Base-by-base conservation (phyloP, 2,888 invertebrate genomes). In the Alloplasta piceator region DNA sequence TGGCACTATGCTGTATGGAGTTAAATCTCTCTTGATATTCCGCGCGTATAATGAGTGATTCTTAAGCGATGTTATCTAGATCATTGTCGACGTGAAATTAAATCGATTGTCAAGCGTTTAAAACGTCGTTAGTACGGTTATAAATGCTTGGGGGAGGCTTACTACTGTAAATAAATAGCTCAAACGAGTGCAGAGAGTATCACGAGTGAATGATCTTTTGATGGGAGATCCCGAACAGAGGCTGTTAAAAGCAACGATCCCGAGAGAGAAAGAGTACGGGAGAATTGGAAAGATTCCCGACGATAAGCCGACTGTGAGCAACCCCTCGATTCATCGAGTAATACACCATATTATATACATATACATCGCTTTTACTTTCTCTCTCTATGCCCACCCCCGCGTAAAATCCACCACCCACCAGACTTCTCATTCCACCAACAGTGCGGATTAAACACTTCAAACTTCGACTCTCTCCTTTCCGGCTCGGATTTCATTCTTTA, bases 251-350 rank as follows among this genome's bases (percentile, higher is more conserved):
- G 61, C 71, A 48, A 79, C 58, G 71, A 71, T 71, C 52, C 64
- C 26, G 58, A 70, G 68, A 50, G 36, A 61, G 70, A 63, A 63
- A 41, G 70, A 50, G 16, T 67, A 76, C 58, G 39, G 38, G 70
- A 50, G 66, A 75, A 68, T 26, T 84, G 83, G 82, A 86, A 86
- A 88, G 86, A 86, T 88, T 78, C 79, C 80, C 81, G 71, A 83
- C 78, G 87, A 87, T 87, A 87, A 87, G 86, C 85, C 82, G 81
- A 63, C 74, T 38, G 74, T 71, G 74, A 80, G 77, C 78, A 73
- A 78, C 77, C 80, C 80, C 80, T 77, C 80, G 58, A 41, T 78
- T 63, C 55, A 50, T 75, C 76, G 52, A 12, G 58, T 38, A 46
- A 63, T 63, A 16, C 26, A 60, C 1, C 26, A 26, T 26, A 7